These are phyloP conservation scores for Lycodopsis pacificus DNA, from an alignment of 2,797 vertebrate species.

Conservation along the genomic window DNA sequence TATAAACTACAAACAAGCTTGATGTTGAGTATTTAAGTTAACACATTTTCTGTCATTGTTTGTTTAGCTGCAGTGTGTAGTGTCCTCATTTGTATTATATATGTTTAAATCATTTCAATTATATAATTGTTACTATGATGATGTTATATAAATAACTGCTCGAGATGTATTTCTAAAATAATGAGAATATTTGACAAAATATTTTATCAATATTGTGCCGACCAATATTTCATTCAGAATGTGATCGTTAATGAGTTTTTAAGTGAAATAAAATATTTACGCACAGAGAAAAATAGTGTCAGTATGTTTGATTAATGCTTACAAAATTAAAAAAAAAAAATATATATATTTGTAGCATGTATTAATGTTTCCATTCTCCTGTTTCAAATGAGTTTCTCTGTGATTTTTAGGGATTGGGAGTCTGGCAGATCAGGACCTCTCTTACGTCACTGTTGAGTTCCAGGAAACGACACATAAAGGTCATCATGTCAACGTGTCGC, in stretches of 20 bases:
- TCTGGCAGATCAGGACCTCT: conserved; percentile 46
- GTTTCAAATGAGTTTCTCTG: not conserved
- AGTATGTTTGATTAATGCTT: not conserved
- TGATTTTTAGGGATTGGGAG: conserved; percentile 52
- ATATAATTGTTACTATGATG: not conserved
- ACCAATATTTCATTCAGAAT: not conserved
- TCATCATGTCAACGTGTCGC: conserved; percentile 56
- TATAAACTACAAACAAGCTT: not conserved
- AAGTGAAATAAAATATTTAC: not conserved
- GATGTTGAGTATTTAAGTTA: not conserved
- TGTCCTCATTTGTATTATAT: not conserved
- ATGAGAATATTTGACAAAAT: not conserved
- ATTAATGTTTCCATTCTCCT: not conserved
- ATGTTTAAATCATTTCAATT: not conserved
- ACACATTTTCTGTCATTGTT: not conserved
- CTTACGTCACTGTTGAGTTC: conserved; percentile 63
- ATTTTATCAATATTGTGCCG: not conserved
- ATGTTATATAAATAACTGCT: not conserved
- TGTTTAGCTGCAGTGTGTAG: not conserved
- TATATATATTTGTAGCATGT: not conserved
- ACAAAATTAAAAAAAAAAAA: not conserved
- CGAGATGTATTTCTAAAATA: not conserved
- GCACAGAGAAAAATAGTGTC: not conserved
- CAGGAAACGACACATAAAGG: conserved; percentile 48
- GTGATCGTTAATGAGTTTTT: not conserved